phyloP scores from a whole-genome alignment of 2,113 vertebrate genomes.

The Dascyllus trimaculatus region DNA sequence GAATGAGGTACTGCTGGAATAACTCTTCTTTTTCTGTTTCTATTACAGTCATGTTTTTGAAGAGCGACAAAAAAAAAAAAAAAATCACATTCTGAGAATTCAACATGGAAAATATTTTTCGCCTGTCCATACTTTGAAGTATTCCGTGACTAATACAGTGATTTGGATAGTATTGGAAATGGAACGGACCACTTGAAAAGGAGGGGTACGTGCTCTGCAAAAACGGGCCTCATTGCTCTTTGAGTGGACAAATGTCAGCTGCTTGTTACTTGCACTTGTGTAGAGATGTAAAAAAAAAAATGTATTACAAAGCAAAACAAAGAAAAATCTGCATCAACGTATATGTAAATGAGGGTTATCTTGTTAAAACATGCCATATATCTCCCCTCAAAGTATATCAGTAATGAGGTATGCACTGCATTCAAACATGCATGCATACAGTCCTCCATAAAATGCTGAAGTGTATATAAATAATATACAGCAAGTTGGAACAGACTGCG shows the following conservation, averaged over 20 bases:
- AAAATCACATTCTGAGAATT: conserved; percentile 62
- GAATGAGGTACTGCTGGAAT: conserved; percentile 75
- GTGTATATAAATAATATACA: conserved; percentile 64
- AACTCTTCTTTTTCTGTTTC: conserved; percentile 78
- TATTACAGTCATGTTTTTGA: conserved; percentile 76
- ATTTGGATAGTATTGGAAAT: conserved; percentile 68
- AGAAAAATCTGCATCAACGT: conserved; percentile 37
- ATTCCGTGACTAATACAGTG: conserved; percentile 74
- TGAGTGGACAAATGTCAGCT: conserved; percentile 42
- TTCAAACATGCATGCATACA: conserved; percentile 5
- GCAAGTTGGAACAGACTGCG: conserved; percentile 46
- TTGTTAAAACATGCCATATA: conserved; percentile 62
- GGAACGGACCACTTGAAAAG: conserved; percentile 64
- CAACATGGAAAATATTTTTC: conserved; percentile 59
- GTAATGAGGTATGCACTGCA: conserved; percentile 40
- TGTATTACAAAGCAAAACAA: conserved; percentile 16
- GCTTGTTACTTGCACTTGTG: conserved; percentile 7
- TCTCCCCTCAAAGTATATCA: conserved; percentile 49
- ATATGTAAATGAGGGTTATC: conserved; percentile 53
- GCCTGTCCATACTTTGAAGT: conserved; percentile 72
- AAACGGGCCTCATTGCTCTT: conserved; percentile 46
- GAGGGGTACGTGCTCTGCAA: conserved; percentile 49
- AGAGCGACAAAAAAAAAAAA: conserved; percentile 14
- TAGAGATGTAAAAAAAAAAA: conserved; percentile 2
- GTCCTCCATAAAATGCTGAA: conserved; percentile 4